Evolutionary conservation across 2,888 invertebrate species (phyloP), one percentile per base, ranked within the genome.

Genomic region (Orgyia antiqua): DNA sequence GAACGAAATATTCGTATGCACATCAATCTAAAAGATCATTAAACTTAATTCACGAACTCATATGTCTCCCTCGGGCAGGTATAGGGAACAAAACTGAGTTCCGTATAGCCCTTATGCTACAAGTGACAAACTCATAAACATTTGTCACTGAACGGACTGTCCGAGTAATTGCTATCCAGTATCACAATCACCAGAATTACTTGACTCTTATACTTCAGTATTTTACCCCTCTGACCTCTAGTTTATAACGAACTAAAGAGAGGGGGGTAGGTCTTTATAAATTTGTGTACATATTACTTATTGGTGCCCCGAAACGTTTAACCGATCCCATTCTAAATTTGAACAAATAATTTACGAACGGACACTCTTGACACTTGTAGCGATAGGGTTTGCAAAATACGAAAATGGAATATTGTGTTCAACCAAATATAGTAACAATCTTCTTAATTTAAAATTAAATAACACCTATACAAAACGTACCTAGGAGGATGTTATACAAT

Each of bases 121-220:
- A 61, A 82, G 83, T 86, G 86, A 86, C 84, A 84, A 84, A 86
- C 83, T 83, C 83, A 80, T 82, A 75, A 83, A 77, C 84, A 86
- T 86, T 86, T 80, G 83, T 86, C 84, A 77, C 74, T 68, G 71
- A 60, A 62, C 60, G 68, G 67, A 73, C 71, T 65, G 77, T 74
- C 78, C 77, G 67, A 72, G 72, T 75, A 77, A 76, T 75, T 77
- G 73, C 76, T 57, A 73, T 67, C 59, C 70, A 58, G 62, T 67
- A 69, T 69, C 67, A 67, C 59, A 58, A 52, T 47, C 43, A 59
- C 83, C 75, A 74, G 33, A 40, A 20, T 51, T 38, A 26, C n/a
- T 31, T 40, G 73, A 49, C 76, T 39, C 35, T 31, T 21, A 29
- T 37, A 26, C 15, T 1, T 9, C 24, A 7, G 2, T 4, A 7